Conservation (phyloP, 2,888 invertebrate genomes). For the Pediacus dermestoides region DNA sequence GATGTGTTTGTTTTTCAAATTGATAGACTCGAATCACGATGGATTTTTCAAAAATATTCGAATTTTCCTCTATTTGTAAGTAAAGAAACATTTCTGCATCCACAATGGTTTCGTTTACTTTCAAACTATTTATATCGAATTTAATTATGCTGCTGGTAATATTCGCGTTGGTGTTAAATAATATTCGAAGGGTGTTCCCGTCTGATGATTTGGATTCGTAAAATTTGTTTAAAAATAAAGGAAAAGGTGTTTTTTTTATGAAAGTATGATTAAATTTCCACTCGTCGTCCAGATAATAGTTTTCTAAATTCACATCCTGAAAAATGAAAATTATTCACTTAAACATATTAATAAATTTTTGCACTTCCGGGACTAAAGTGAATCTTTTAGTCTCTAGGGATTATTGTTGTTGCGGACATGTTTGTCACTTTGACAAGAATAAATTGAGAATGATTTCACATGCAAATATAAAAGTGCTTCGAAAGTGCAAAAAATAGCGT, state of each 20-base stretch:
- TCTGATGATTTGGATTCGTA: constrained; percentile 26
- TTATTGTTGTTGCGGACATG: no score
- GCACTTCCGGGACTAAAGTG: no score
- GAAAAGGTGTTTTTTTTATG: constrained; percentile 26
- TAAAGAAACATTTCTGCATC: constrained; percentile 58
- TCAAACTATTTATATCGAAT: constrained; percentile 52
- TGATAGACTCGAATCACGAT: constrained; percentile 53
- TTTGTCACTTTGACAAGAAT: no score
- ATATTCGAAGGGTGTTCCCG: constrained; percentile 27
- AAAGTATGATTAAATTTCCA: constrained; percentile 35
- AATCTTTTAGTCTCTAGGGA: no score
- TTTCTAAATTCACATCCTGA: no score
- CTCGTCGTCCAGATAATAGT: constrained; percentile 36
- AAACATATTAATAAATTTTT: no score
- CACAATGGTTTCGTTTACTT: constrained; percentile 49
- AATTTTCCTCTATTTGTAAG: constrained; percentile 43
- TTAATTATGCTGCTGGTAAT: constrained; percentile 29
- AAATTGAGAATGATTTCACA: no score
- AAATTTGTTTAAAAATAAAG: constrained; percentile 32
- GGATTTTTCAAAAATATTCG: constrained; percentile 31
- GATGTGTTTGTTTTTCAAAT: constrained; percentile 34
- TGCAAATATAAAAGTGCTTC: no score
- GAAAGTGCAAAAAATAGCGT: no score
- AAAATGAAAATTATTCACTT: no score
- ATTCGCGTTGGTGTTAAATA: constrained; percentile 35